Evolutionary conservation across 1,140 invertebrate genomes (phyloP), one percentile per base, ranked within the genome.

Genomic region (Pygmarrhopalites habei): DNA sequence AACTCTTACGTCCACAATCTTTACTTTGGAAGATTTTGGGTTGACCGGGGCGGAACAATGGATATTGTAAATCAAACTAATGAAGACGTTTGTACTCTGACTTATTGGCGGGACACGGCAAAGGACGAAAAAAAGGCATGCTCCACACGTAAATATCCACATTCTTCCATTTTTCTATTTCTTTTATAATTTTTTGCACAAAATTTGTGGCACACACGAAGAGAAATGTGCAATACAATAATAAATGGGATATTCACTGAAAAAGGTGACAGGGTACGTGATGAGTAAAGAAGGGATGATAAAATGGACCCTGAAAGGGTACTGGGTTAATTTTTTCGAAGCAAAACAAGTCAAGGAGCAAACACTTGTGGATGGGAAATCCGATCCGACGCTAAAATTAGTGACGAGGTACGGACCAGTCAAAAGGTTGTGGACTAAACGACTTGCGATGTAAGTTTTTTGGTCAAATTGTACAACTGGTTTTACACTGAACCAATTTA

Each of bases 11-110:
- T 84, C 0, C 82, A 85, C 72, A 86, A 86, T 71, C 83, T 86
- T 56, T 83, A 85, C 60, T 80, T 86, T 14, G 84, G 84, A 15
- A 81, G 81, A 67, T 72, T 86, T 29, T 86, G 84, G 84, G 79
- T 86, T 35, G 85, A 86, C 71, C 82, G 85, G 72, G 81, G 83
- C 64, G 84, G 84, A 10, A 84, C 85, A 65, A 84, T 85, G 82
- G 80, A 82, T 64, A 82, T 85, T 52, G 73, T 75, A 10, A 85
- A 85, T 72, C 81, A 84, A 68, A 39, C 26, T 1, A 67, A 61
- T 10, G 49, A 44, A 2, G 65, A 67, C 19, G 62, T 19, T 23
- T 67, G 65, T 43, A 26, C 32, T 10, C 26, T 70, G 4, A 60
- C 57, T 44, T 68, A 64, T 52, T 14, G 28, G 23, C 41, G 58